Evolutionary conservation across 2,113 vertebrate species (phyloP), one percentile per base, ranked within the genome.

Genomic region (Silurus glanis): DNA sequence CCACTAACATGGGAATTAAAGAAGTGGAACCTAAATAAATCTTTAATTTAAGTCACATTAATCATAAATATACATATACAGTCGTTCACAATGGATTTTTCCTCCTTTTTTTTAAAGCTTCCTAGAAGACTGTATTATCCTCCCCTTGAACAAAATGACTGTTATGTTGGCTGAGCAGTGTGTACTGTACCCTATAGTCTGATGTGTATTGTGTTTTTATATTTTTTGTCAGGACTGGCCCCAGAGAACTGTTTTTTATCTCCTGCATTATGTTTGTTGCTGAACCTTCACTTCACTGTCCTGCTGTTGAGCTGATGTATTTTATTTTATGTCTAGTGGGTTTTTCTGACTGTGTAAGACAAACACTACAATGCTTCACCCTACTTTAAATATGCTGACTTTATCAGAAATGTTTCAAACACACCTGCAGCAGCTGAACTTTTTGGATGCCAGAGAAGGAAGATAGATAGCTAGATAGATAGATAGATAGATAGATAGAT

Each of bases 341-440:
- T 61, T 49, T 74, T 75, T 28, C 81, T 69, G 25, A 0, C 25
- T 47, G 76, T 61, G 53, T 25, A 49, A 81, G 21, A 86, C 80
- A 86, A 66, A 49, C 79, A 81, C 49, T 55, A 62, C 64, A 69
- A 19, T 47, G 45, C 80, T 85, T 69, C 66, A 76, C 62, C 49
- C 66, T 69, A 67, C 78, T 85, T 85, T 80, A 85, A 85, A 56
- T 85, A 75, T 23, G 72, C 84, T 80, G 84, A 85, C 84, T 53
- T 67, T 67, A 85, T 67, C 59, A 62, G 59, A 80, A 80, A 79
- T 23, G 9, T 53, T 80, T 72, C 83, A 51, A 61, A 81, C 51
- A n/a, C 7, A 59, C 25, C 64, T 86, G 55, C 78, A 86, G 55
- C 78, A 25, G 56, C 78, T 71, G 78, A 81, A 81, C 51, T 55